These are phyloP conservation scores for Nezara viridula DNA, from an alignment of 2,888 invertebrate genomes.

Conservation along the genomic window DNA sequence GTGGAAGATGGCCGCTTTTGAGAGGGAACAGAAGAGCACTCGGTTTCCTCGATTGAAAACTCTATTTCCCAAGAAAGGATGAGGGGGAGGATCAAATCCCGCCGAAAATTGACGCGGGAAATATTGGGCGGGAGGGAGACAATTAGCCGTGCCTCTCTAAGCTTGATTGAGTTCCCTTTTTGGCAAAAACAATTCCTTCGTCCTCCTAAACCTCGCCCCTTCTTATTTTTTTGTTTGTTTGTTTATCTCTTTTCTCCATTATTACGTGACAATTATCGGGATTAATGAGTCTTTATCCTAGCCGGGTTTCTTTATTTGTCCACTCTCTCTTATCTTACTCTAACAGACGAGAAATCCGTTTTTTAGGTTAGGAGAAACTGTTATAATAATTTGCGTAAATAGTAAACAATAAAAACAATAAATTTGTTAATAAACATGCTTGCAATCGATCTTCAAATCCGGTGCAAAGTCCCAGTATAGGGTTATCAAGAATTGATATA, in stretches of 20 bases:
- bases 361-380: not conserved
- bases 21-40: slow-evolving; percentile 41
- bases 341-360: not conserved
- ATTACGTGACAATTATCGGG: slow-evolving; percentile 56
- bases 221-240: not conserved
- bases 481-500: too few relatives aligned
- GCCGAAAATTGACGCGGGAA: slow-evolving; percentile 47
- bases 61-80: slow-evolving; percentile 44
- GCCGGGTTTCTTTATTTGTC: slow-evolving; percentile 2
- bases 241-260: slow-evolving; percentile 27
- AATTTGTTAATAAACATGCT: not conserved
- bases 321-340: not conserved
- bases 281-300: slow-evolving; percentile 51
- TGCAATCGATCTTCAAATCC: too few relatives aligned
- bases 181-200: slow-evolving; percentile 51
- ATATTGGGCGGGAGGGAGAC: slow-evolving; percentile 50
- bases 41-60: slow-evolving; percentile 44
- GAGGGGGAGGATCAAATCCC: slow-evolving; percentile 42
- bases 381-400: not conserved
- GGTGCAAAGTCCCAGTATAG: too few relatives aligned
- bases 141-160: slow-evolving; percentile 54
- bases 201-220: not conserved
- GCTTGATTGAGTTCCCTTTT: slow-evolving; percentile 55
- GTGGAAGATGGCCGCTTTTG: slow-evolving; percentile 4
- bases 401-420: not conserved